Percentiles rank a stretch among this genome's conserved stretches.
Conservation (phyloP, 2,113 vertebrate genomes). For the Rhizomys pruinosus region DNA sequence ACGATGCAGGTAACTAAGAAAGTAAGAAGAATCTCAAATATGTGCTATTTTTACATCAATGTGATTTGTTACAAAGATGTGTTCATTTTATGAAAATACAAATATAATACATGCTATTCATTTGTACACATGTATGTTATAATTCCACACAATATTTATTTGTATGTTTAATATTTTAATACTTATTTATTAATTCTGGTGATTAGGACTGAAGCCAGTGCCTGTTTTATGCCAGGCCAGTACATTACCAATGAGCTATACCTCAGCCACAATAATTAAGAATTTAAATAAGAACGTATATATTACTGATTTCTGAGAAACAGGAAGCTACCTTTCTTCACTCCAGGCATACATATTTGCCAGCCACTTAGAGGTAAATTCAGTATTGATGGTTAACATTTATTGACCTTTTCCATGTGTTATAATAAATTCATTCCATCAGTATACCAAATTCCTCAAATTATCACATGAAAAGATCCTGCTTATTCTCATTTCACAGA, state of each 20-base stretch:
- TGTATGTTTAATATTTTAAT: not conserved
- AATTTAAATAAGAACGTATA: not conserved
- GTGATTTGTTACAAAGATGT: not conserved
- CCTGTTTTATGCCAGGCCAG: not conserved
- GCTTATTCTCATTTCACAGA: not conserved
- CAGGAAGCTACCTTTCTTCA: not conserved
- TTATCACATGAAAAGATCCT: not conserved
- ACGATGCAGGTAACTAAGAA: too few relatives aligned
- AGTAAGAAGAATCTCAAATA: not conserved
- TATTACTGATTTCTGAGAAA: not conserved
- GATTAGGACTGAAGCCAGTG: not conserved
- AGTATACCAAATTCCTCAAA: conserved; percentile 1
- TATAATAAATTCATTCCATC: not conserved
- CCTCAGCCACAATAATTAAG: not conserved
- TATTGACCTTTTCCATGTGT: not conserved
- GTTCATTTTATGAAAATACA: not conserved
- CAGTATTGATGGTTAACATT: not conserved
- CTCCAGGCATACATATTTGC: not conserved
- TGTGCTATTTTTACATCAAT: not conserved
- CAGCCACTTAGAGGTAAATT: not conserved
- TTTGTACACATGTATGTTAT: not conserved
- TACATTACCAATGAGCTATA: not conserved
- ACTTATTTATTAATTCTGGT: not conserved
- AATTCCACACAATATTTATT: not conserved
- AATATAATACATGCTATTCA: not conserved